phyloP scores from a whole-genome alignment of 2,888 invertebrate genomes.

The Bruchidius siliquastri region DNA sequence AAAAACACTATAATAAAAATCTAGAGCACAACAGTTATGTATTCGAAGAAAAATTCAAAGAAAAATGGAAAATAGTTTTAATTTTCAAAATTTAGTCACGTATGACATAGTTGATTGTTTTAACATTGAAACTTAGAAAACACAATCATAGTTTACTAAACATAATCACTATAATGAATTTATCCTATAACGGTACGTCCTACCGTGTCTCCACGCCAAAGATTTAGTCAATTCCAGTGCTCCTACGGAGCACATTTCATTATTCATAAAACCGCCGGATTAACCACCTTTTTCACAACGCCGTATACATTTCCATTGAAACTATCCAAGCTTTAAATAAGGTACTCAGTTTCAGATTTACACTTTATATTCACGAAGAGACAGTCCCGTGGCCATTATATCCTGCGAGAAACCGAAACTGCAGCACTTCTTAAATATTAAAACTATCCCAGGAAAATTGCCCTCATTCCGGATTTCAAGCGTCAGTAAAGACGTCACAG shows the following conservation, averaged over 20 bases:
- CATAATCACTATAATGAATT: no score
- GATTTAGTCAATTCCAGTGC: no score
- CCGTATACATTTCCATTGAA: background rate
- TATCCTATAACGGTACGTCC: no score
- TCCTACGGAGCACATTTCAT: background rate
- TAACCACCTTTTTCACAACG: background rate
- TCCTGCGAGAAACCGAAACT: background rate
- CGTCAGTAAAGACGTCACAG: background rate
- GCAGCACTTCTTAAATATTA: background rate
- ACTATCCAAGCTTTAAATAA: background rate
- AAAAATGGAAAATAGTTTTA: no score
- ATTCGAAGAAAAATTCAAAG: no score
- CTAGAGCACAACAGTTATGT: no score
- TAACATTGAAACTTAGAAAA: no score
- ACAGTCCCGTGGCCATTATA: background rate
- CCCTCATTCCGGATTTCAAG: background rate
- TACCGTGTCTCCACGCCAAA: no score
- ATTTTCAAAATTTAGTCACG: no score
- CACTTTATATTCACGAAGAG: background rate
- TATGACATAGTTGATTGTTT: no score
- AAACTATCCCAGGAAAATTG: background rate
- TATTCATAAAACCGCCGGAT: background rate
- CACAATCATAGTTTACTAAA: no score
- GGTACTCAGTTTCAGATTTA: background rate
- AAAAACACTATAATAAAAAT: no score